Conservation (phyloP, 2,113 vertebrate species). For the Brachyistius frenatus region DNA sequence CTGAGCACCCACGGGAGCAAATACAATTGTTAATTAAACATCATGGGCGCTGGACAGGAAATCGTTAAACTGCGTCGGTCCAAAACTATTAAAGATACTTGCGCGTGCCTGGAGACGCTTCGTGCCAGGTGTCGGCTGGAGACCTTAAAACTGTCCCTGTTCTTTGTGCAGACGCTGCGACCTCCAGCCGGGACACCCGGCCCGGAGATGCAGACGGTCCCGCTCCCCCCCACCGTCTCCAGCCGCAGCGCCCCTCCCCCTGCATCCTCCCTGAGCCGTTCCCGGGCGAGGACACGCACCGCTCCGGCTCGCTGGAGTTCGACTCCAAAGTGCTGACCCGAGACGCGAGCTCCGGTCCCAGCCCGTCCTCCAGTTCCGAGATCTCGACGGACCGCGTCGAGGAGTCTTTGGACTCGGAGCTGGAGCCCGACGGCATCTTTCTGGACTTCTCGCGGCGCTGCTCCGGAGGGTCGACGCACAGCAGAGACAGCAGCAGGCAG, state of each 20-base stretch:
- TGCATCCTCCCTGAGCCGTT: slow-evolving; percentile 62
- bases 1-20: too few species aligned
- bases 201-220: slow-evolving; percentile 11
- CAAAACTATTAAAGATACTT: too few species aligned
- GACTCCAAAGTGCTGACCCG: slow-evolving; percentile 62
- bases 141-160: background rate
- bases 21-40: too few species aligned
- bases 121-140: too few species aligned
- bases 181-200: slow-evolving; percentile 69
- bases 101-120: too few species aligned
- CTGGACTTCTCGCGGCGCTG: slow-evolving; percentile 88
- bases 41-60: too few species aligned
- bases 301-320: slow-evolving; percentile 42
- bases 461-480: slow-evolving; percentile 74
- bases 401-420: slow-evolving; percentile 89
- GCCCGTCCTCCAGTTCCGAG: slow-evolving; percentile 87
- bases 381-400: slow-evolving; percentile 86
- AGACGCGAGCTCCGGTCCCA: slow-evolving; percentile 77
- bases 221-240: background rate
- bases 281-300: slow-evolving; percentile 65
- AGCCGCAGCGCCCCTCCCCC: slow-evolving; percentile 58
- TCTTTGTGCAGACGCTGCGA: slow-evolving; percentile 72
- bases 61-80: too few species aligned
- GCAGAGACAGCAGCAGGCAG: slow-evolving; percentile 82
- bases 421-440: slow-evolving; percentile 92